phyloP scores from a whole-genome alignment of 2,113 vertebrate genomes.

The Toxostoma redivivum region DNA sequence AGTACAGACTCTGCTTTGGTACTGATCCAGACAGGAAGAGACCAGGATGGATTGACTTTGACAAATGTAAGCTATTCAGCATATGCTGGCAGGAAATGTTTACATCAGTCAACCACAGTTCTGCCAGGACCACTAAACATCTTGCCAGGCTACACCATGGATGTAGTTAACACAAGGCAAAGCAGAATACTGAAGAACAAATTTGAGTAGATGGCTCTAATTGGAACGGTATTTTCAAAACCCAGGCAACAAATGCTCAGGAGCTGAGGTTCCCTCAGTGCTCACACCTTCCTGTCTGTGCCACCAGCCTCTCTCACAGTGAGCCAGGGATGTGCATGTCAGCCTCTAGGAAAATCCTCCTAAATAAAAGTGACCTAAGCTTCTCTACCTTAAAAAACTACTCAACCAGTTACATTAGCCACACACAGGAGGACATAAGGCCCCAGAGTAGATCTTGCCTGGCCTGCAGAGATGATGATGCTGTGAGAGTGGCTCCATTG shows the following conservation, averaged over 20 bases:
- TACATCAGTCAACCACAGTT: constrained; percentile 39
- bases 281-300: not conserved
- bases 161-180: not conserved
- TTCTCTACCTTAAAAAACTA: not conserved
- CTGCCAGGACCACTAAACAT: constrained; percentile 31
- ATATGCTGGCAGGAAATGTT: constrained; percentile 46
- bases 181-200: not conserved
- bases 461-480: not conserved
- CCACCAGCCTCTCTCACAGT: not conserved
- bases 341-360: not conserved
- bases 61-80: constrained; percentile 50
- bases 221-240: not conserved
- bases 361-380: not conserved
- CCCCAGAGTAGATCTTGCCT: not conserved
- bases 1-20: not conserved
- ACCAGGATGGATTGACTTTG: constrained; percentile 39
- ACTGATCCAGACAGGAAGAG: not conserved
- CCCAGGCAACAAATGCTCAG: not conserved
- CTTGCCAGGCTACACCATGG: constrained; percentile 13
- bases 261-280: not conserved
- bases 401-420: not conserved
- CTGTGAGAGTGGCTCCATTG: not conserved
- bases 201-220: not conserved
- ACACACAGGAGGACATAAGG: not conserved
- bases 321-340: not conserved